A percentile compares a stretch with the other conserved stretches of the same genome.
These are phyloP conservation scores for Dryomyza anilis DNA, from an alignment of 2,888 invertebrate species.

Conservation along the genomic window DNA sequence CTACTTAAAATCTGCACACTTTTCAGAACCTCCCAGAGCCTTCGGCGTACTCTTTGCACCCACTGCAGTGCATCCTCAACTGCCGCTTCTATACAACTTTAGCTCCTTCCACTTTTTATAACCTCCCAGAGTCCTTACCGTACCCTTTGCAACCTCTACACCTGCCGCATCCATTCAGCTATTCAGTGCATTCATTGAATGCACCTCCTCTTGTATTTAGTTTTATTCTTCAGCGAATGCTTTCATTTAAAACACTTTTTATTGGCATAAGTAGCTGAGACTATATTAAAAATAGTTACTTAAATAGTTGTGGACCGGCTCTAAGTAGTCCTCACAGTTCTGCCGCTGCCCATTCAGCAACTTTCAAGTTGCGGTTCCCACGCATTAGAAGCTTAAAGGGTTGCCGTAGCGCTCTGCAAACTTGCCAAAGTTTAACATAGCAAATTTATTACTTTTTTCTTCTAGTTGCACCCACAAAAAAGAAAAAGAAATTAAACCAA, in stretches of 20 bases:
- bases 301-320: slow-evolving; percentile 1
- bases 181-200: background rate
- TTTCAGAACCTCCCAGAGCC: no score
- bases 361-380: background rate
- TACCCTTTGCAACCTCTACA: background rate
- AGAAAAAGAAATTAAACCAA: no score
- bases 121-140: background rate
- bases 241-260: no score
- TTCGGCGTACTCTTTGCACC: no score
- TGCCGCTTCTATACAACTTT: slow-evolving; percentile 5
- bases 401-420: background rate
- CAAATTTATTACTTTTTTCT: slow-evolving; percentile 7
- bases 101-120: background rate
- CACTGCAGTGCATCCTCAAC: no score
- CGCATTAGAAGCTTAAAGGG: background rate
- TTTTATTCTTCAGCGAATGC: background rate
- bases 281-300: slow-evolving; percentile 9
- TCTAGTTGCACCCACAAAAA: background rate
- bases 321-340: background rate
- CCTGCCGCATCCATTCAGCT: background rate
- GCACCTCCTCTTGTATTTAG: slow-evolving; percentile 35
- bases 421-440: background rate
- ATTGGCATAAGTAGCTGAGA: no score
- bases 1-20: no score
- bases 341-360: background rate